Percentiles rank a stretch among this genome's conserved stretches.
Conservation (phyloP, 2,888 invertebrate species). For the Sarcophaga variegata region DNA sequence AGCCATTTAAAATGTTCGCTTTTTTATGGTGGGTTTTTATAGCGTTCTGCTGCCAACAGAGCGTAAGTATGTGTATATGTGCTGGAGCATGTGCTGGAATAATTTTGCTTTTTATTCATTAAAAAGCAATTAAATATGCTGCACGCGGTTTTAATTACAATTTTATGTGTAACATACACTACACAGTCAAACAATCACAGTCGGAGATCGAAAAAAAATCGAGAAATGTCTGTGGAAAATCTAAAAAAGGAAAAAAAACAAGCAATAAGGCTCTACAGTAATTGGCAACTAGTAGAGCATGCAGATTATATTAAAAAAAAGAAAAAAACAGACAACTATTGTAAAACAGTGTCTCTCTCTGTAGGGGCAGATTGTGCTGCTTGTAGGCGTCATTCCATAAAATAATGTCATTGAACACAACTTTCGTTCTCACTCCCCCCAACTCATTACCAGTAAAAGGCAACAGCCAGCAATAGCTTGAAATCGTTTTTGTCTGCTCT, state of each 20-base stretch:
- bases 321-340: constrained; percentile 13
- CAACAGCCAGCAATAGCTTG: neutral
- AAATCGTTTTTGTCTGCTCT: neutral
- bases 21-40: neutral
- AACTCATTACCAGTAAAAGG: too few relatives aligned
- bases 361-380: neutral
- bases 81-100: constrained; percentile 34
- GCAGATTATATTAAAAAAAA: constrained; percentile 12
- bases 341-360: neutral
- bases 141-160: constrained; percentile 78
- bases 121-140: constrained; percentile 78
- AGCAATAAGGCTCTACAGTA: neutral
- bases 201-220: constrained; percentile 7
- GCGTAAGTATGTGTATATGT: neutral
- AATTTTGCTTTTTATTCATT: constrained; percentile 75
- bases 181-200: constrained; percentile 37
- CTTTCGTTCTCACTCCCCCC: too few relatives aligned
- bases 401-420: constrained; percentile 48
- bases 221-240: neutral
- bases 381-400: constrained; percentile 20
- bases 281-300: constrained; percentile 25
- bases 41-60: neutral
- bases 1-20: constrained; percentile 16
- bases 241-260: neutral
- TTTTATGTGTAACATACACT: constrained; percentile 72